phyloP scores from a whole-genome alignment of 1,140 invertebrate species.

The Ptiloglossa arizonensis region DNA sequence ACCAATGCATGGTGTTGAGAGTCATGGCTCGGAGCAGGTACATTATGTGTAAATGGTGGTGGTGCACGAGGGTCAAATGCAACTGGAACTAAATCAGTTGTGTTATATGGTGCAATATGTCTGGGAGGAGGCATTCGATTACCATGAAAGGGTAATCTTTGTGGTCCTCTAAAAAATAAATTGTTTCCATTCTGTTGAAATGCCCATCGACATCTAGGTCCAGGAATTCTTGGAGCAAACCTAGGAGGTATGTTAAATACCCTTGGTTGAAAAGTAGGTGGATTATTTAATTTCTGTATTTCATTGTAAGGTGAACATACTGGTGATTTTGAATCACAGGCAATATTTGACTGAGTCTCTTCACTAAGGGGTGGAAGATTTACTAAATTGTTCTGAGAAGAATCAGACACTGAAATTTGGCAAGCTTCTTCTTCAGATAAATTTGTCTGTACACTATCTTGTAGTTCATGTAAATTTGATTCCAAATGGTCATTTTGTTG shows the following conservation, averaged over 20 bases:
- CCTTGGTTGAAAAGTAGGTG: conserved; percentile 11
- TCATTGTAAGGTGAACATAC: conserved; percentile 10
- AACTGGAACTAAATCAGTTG: conserved; percentile 18
- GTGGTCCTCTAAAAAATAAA: conserved; percentile 24
- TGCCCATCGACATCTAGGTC: conserved; percentile 7
- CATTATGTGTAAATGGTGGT: conserved; percentile 26
- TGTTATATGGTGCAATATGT: neutral
- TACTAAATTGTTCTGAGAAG: neutral
- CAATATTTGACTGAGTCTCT: neutral
- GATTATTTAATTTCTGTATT: neutral
- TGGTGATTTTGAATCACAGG: neutral
- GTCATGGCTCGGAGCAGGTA: conserved; percentile 33
- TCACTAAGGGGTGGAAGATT: neutral
- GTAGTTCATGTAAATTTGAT: neutral
- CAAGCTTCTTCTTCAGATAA: neutral
- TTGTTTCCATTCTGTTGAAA: conserved; percentile 29
- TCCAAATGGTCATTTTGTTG: neutral
- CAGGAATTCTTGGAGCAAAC: conserved; percentile 2
- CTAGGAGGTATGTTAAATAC: conserved; percentile 3
- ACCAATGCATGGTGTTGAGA: conserved; percentile 4
- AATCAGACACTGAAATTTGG: neutral
- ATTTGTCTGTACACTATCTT: neutral
- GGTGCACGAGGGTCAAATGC: conserved; percentile 36
- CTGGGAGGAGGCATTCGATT: conserved; percentile 13
- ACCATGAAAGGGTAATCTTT: conserved; percentile 30